Evolutionary conservation across 1,140 invertebrate genomes (phyloP).

Genomic region (Orchestia grillus): DNA sequence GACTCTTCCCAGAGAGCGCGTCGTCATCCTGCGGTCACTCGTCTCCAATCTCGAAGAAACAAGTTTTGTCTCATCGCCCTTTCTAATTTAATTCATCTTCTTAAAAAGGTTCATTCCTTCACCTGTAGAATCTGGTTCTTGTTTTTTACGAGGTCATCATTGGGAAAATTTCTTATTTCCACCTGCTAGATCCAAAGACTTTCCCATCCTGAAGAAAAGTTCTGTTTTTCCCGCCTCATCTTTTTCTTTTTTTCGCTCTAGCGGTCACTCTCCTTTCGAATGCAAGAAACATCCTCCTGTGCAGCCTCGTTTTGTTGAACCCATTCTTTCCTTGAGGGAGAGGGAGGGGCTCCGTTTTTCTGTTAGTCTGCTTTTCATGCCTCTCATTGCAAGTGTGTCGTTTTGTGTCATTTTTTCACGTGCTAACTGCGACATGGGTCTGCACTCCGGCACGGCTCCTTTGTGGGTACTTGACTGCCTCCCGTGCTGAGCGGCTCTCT

Average conservation of each 20-base stretch:
- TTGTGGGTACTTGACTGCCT: constrained; percentile 50
- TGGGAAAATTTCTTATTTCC: not conserved
- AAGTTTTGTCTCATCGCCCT: constrained; percentile 9
- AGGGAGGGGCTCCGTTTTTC: not conserved
- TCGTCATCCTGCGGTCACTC: constrained; percentile 38
- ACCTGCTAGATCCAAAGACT: not conserved
- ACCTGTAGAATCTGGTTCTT: not conserved
- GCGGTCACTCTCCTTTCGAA: not conserved
- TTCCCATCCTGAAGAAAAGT: not conserved
- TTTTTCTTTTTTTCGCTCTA: not conserved
- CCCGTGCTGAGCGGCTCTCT: constrained; percentile 22
- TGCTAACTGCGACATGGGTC: constrained; percentile 38
- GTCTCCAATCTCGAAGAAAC: not conserved
- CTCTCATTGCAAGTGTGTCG: not conserved
- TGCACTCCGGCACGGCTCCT: constrained; percentile 5
- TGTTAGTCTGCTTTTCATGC: not conserved
- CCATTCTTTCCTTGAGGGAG: not conserved
- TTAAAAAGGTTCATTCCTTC: not conserved
- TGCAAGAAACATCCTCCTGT: not conserved
- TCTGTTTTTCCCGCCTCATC: not conserved
- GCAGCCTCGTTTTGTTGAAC: not conserved
- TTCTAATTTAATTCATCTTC: not conserved
- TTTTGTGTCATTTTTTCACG: constrained; percentile 35
- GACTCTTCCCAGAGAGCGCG: not conserved
- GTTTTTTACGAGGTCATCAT: not conserved